These are phyloP conservation scores for Microctonus aethiopoides DNA, from an alignment of 2,888 invertebrate species.

Conservation along the genomic window DNA sequence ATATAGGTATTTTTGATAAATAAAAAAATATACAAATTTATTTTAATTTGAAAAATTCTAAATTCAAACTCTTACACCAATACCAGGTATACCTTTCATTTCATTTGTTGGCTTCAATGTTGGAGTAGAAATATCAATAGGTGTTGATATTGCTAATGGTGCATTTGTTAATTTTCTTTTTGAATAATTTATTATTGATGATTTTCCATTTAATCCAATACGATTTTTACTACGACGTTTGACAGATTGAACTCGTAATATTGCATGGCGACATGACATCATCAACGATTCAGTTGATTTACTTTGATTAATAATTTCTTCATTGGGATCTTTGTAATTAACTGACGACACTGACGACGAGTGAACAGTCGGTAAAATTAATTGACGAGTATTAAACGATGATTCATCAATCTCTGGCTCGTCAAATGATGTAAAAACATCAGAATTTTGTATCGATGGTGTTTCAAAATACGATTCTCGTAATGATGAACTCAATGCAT, in stretches of 20 bases:
- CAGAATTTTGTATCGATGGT: conserved; percentile 59
- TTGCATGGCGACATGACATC: conserved; percentile 43
- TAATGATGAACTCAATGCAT: conserved; percentile 58
- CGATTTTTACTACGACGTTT: conserved; percentile 49
- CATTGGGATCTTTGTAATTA: conserved; percentile 47
- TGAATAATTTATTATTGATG: conserved; percentile 47
- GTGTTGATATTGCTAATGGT: conserved; percentile 56
- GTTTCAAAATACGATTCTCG: conserved; percentile 60
- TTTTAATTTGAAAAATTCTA: not conserved
- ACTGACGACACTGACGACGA: conserved; percentile 56
- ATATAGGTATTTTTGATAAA: not conserved
- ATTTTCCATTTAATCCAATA: conserved; percentile 42
- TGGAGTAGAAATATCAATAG: conserved; percentile 60
- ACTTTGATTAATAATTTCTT: conserved; percentile 48
- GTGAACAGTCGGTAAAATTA: conserved; percentile 37
- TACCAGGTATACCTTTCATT: conserved; percentile 52
- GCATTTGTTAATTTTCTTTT: conserved; percentile 49
- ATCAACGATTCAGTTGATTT: conserved; percentile 58
- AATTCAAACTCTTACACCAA: conserved; percentile 56
- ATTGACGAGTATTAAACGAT: conserved; percentile 26
- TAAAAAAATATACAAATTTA: not conserved
- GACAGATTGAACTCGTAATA: conserved; percentile 50
- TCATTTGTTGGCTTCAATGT: conserved; percentile 57
- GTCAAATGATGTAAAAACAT: conserved; percentile 61
- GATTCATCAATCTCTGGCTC: conserved; percentile 50